These are phyloP conservation scores for Gnathonemus echidnorhynchus DNA, from an alignment of 2,113 vertebrate species.

Conservation along the genomic window DNA sequence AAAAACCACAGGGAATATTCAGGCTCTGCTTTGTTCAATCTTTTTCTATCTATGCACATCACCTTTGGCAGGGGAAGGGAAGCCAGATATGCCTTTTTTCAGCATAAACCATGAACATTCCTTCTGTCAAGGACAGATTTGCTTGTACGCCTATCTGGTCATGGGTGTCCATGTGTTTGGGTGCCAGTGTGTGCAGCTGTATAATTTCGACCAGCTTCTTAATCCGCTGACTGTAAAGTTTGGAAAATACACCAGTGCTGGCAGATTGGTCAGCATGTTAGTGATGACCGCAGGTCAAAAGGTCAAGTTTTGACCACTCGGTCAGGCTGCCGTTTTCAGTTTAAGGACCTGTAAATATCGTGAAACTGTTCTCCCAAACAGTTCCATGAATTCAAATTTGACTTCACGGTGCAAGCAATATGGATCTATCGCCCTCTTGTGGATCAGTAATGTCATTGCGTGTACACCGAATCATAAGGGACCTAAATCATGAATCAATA, in stretches of 20 bases:
- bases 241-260: slow-evolving; percentile 17
- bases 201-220: slow-evolving; percentile 26
- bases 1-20: slow-evolving; percentile 48
- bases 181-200: slow-evolving; percentile 33
- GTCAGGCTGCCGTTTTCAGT: slow-evolving; percentile 14
- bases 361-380: slow-evolving; percentile 3
- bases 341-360: slow-evolving; percentile 1
- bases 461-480: slow-evolving; percentile 22
- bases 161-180: slow-evolving; percentile 21
- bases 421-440: slow-evolving; percentile 41
- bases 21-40: slow-evolving; percentile 47
- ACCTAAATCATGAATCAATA: not conserved
- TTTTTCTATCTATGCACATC: slow-evolving; percentile 55
- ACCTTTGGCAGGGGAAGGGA: slow-evolving; percentile 51
- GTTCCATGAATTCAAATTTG: not conserved
- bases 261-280: slow-evolving; percentile 24
- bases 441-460: slow-evolving; percentile 29
- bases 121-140: slow-evolving; percentile 41
- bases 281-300: slow-evolving; percentile 7
- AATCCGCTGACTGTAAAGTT: slow-evolving; percentile 28
- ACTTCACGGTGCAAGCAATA: slow-evolving; percentile 14
- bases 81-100: slow-evolving; percentile 38
- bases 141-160: slow-evolving; percentile 32
- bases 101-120: slow-evolving; percentile 50
- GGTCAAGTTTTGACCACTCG: not conserved